Evolutionary conservation across 1,140 invertebrate genomes (phyloP).

Genomic region (Bactericera cockerelli): DNA sequence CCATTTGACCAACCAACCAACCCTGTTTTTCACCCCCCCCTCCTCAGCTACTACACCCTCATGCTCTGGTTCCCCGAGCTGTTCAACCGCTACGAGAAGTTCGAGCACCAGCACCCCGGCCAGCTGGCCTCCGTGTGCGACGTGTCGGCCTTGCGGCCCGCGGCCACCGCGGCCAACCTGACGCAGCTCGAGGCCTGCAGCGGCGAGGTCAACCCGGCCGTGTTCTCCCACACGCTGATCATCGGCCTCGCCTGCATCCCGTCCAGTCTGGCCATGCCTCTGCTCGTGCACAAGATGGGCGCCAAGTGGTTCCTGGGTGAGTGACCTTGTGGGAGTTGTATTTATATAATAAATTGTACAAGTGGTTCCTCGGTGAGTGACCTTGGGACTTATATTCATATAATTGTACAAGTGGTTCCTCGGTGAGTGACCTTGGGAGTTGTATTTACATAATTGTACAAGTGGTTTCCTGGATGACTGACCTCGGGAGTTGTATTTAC

Average conservation of each 20-base stretch:
- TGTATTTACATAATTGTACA: no score
- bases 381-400: no score
- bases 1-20: no score
- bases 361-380: no score
- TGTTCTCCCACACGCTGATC: conserved; percentile 51
- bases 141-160: conserved; percentile 37
- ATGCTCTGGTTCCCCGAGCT: conserved; percentile 74
- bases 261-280: conserved; percentile 49
- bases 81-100: conserved; percentile 55
- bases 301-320: conserved; percentile 58
- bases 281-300: conserved; percentile 52
- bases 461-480: no score
- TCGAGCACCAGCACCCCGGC: conserved; percentile 42
- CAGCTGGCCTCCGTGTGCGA: conserved; percentile 50
- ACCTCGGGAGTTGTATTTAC: no score
- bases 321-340: neutral
- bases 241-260: conserved; percentile 56
- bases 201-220: conserved; percentile 41
- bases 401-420: no score
- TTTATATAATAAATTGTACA: no score
- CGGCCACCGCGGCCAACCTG: conserved; percentile 15
- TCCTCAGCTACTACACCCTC: conserved; percentile 54
- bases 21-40: no score
- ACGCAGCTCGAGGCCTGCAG: conserved; percentile 29
- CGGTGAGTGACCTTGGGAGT: no score